phyloP scores from a whole-genome alignment of 1,140 invertebrate species.

The Brachionus koreanus region DNA sequence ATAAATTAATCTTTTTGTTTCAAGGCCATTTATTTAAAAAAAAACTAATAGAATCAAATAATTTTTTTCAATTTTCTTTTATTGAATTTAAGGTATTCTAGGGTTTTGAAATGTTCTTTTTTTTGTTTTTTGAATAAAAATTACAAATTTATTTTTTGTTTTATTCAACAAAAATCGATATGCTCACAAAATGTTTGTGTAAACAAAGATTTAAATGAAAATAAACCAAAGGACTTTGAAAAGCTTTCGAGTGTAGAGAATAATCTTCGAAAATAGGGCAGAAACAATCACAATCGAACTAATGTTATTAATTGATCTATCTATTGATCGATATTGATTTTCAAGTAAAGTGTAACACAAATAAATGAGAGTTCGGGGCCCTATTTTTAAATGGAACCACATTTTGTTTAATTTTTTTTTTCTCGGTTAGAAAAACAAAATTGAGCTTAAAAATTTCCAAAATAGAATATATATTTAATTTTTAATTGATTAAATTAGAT shows the following conservation, averaged over 20 bases:
- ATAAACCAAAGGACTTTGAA: conserved; percentile 7
- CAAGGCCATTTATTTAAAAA: background rate
- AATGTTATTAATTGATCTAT: conserved; percentile 10
- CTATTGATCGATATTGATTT: conserved; percentile 1
- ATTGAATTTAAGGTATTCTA: background rate
- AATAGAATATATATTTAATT: background rate
- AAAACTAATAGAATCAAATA: background rate
- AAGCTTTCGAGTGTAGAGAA: background rate
- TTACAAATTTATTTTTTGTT: background rate
- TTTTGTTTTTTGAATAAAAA: background rate
- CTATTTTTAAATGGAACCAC: conserved; percentile 15
- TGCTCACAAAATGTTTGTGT: background rate
- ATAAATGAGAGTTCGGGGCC: background rate
- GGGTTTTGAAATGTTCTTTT: background rate
- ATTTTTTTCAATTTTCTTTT: too few species aligned
- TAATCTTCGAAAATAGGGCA: background rate
- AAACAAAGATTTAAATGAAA: background rate
- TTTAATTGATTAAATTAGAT: conserved; percentile 10
- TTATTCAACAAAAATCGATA: background rate
- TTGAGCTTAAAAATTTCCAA: background rate
- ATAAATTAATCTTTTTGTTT: background rate
- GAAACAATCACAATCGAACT: background rate
- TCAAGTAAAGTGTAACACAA: background rate
- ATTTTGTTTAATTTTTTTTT: conserved; percentile 6
- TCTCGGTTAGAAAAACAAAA: conserved; percentile 14